Evolutionary conservation across 2,888 invertebrate genomes (phyloP), one percentile per base, ranked within the genome.

Genomic region (Hyles lineata): DNA sequence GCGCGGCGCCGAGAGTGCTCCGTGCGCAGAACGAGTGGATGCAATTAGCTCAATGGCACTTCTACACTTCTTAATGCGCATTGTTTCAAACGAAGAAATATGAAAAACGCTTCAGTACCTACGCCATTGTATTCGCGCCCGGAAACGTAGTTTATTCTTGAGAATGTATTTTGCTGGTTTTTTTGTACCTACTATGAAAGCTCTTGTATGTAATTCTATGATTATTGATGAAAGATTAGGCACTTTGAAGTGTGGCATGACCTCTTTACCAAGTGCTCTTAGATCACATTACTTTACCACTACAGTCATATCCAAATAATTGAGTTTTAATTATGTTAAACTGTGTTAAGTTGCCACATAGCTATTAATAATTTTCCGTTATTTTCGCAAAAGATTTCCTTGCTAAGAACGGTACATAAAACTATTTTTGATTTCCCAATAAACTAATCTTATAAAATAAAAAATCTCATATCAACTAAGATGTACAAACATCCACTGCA

Each of bases 81-180:
- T 50, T 67, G 67, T 67, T 67, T 50, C 43, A 67, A 50, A 67
- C 23, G 17, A 50, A 67, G 67, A 50, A 67, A 67, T 67, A 50
- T 43, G 67, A 67, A 61, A 25, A 61, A 50, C 67, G 17, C 67
- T 67, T 50, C 50, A 50, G 43, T 23, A n/a, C n/a, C n/a, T n/a
- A 23, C 50, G 7, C 67, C 17, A 23, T 63, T 35, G 1, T 63
- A n/a, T 15, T 11, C 35, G 11, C 5, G 35, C 21, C 35, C 21
- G 21, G 23, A 23, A 50, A 23, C 17, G 23, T 17, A 23, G 17
- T 50, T 67, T 43, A 50, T 67, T 67, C 23, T 63, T 50, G 43
- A 23, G 21, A 9, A 15, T 5, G 67, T 23, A 35, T 35, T 63
- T 63, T 11, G n/a, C 35, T 29, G 62, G 7, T 23, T 60, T 60